A percentile compares a stretch with the other conserved stretches of the same genome.
Conservation (phyloP, 1,140 invertebrate species). For the Ephestia elutella region DNA sequence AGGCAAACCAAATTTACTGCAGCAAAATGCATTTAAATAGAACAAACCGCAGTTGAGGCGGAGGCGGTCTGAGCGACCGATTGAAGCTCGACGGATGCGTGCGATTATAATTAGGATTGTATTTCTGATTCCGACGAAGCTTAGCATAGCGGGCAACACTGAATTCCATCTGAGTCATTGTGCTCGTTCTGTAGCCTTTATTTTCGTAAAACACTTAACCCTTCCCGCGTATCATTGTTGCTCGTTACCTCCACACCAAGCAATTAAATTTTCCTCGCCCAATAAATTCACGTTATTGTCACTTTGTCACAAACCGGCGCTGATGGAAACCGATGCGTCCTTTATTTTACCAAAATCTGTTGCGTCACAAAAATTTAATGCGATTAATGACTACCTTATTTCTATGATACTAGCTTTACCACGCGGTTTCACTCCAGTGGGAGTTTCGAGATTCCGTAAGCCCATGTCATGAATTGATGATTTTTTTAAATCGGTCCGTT, state of each 20-base stretch:
- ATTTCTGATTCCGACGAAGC: constrained; percentile 74
- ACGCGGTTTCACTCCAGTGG: no score
- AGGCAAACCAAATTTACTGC: not conserved
- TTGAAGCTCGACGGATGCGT: constrained; percentile 70
- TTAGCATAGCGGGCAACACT: constrained; percentile 64
- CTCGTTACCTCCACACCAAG: constrained; percentile 30
- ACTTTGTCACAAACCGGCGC: constrained; percentile 6
- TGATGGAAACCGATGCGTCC: not conserved
- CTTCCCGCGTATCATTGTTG: constrained; percentile 66
- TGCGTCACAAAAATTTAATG: not conserved
- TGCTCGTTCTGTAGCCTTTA: constrained; percentile 70
- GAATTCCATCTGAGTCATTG: constrained; percentile 74
- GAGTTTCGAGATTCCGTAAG: no score
- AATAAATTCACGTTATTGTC: constrained; percentile 17
- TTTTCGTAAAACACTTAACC: constrained; percentile 71
- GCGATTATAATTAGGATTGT: constrained; percentile 74
- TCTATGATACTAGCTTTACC: no score
- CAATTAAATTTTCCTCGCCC: constrained; percentile 33
- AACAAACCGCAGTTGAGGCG: not conserved
- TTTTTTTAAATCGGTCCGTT: no score
- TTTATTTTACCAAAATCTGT: not conserved
- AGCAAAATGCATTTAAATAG: constrained; percentile 5
- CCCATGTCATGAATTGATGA: no score
- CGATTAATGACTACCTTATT: no score
- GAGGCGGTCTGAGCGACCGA: constrained; percentile 42